Evolutionary conservation across 2,113 vertebrate species (phyloP), one percentile per base, ranked within the genome.

Genomic region (Spea bombifrons): DNA sequence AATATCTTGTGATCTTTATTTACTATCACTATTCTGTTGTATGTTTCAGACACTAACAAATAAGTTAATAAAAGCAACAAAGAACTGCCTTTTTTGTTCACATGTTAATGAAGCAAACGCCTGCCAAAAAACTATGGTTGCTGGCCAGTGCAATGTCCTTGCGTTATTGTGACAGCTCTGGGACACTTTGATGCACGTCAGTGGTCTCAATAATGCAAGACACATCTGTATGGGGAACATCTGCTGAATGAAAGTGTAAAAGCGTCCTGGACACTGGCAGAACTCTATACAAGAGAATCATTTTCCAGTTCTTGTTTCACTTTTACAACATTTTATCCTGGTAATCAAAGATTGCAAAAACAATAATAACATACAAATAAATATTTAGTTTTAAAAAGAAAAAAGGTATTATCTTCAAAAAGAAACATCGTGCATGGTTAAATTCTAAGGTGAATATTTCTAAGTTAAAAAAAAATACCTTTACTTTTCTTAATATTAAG

Each of bases 141-240:
- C 66, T 78, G 69, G 59, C 68, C 76, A 72, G 59, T 57, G 69
- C 59, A 15, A 50, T 65, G 76, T 78, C 75, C 76, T 72, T 78
- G 69, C 71, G 61, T 64, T 78, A 72, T 53, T 65, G 59, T 65
- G 69, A 78, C 76, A 78, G 76, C 76, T 71, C 43, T 65, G 76
- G 68, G 69, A 72, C 68, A 52, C 76, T 78, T 72, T 78, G 76
- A 78, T 66, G 68, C 68, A 64, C 69, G 48, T 71, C 68, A 71
- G 69, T 78, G 69, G 68, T 72, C 68, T 71, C 48, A 78, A 78
- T 65, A 71, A 78, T 78, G 76, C 68, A 78, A 71, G 68, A 72
- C 69, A 72, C 76, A 78, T 78, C 76, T 78, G 76, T 78, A 78
- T 71, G 47, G 57, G 65, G 76, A 57, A 78, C 76, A 78, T 72